Evolutionary conservation across 2,797 vertebrate species (phyloP), one percentile per base, ranked within the genome.

Genomic region (Hoplostethus mediterraneus): DNA sequence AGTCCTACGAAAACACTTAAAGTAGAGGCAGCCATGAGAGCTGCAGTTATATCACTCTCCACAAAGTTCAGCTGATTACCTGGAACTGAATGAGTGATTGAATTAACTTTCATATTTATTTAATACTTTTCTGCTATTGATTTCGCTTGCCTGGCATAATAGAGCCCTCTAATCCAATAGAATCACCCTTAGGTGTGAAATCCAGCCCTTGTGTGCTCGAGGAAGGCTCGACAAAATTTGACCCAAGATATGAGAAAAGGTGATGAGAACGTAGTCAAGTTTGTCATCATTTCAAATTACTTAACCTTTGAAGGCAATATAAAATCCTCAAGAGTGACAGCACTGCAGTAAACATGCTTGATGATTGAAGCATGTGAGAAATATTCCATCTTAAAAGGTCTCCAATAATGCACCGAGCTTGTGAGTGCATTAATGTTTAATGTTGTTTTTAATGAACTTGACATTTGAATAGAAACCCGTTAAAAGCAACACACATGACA

Each of bases 71-170:
- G 25, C 28, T 75, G 13, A 76, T 86, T 70, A 52, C 28, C 13
- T 56, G 47, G 49, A 4, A 2, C 14, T 47, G 25, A 72, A 33
- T 68, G 45, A 28, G 28, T 66, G 55, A 82, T 67, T 82, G 67
- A 86, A 79, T 77, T 71, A 67, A 77, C 57, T 61, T 64, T 71
- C 30, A 61, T 60, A 61, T 76, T 67, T 59, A 53, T 76, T 14
- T 49, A 52, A 74, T 62, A n/a, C 61, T 58, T 65, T 25, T 69
- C 51, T 44, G 38, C 33, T 21, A 75, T 73, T 0, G 60, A 79
- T 82, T 45, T 59, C 16, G 51, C 79, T 74, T 67, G 58, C 73
- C 70, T 6, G 1, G 21, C 21, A 71, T 78, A 65, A 81, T 74
- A 47, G 62, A 73, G 79, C 11, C 73, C 62, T 66, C 12, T 71